These are phyloP conservation scores for Dermolepida albohirtum DNA, from an alignment of 2,888 invertebrate genomes.

Conservation along the genomic window DNA sequence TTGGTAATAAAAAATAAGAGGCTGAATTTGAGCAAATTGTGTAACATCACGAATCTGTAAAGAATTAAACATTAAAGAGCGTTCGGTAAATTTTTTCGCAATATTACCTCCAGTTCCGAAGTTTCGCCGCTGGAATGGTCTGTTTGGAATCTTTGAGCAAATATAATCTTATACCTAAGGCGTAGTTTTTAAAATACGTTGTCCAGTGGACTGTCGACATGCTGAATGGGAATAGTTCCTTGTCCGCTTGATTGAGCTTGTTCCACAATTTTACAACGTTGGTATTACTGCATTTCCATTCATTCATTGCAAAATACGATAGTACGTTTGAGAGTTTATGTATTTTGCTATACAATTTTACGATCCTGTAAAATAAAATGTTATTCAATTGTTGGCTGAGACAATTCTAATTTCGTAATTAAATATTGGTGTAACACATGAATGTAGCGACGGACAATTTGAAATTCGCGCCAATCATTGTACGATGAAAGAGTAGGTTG, in stretches of 20 bases:
- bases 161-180: conserved; percentile 79
- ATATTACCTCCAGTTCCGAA: conserved; percentile 16
- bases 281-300: conserved; percentile 77
- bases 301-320: conserved; percentile 79
- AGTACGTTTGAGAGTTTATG: conserved; percentile 80
- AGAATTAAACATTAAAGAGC: background rate
- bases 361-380: conserved; percentile 70
- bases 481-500: too few species aligned
- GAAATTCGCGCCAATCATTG: too few species aligned
- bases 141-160: conserved; percentile 82
- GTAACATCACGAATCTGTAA: conserved; percentile 27
- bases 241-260: conserved; percentile 66
- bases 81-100: background rate
- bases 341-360: conserved; percentile 81
- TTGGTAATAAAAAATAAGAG: conserved; percentile 4
- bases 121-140: conserved; percentile 69
- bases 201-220: conserved; percentile 80
- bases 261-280: conserved; percentile 73
- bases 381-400: too few species aligned
- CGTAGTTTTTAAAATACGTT: conserved; percentile 75
- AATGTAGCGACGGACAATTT: too few species aligned
- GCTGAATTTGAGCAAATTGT: conserved; percentile 21
- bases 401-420: too few species aligned
- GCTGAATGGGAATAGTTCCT: conserved; percentile 78
- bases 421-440: too few species aligned